Evolutionary conservation across 2,888 invertebrate species (phyloP), one percentile per base, ranked within the genome.

Genomic region (Antheraea yamamai): DNA sequence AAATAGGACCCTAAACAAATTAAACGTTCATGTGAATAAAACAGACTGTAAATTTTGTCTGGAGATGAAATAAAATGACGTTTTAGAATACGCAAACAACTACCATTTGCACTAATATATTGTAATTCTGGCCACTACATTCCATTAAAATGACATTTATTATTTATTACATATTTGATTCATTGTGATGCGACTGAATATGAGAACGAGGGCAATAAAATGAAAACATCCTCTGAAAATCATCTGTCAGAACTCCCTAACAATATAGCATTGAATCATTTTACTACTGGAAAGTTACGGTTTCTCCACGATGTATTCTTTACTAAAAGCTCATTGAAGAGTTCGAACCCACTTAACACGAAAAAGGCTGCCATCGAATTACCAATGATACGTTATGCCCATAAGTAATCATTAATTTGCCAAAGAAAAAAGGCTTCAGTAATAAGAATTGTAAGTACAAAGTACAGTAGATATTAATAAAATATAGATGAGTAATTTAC

Each of bases 1-100:
- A 78, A 81, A 81, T 78, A 79, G 75, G 74, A 71, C 73, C 72
- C 76, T 76, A 76, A 76, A 73, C 77, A 78, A 77, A 79, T 79
- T 64, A 70, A 78, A 30, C 77, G 72, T 74, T 76, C 20, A 20
- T 55, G 72, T 23, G 71, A 75, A 78, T 76, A 78, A 79, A 77
- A 76, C 75, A 66, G 47, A 47, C 6, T 66, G 47, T 66, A 14
- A 70, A 68, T 76, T 77, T 76, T 78, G 30, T 6, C 16, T 66
- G 6, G 64, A 26, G 26, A 16, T 66, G 0, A 66, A 30, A 30
- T 66, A 66, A 66, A 26, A 66, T 23, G 64, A 2, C 26, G 10
- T 64, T 64, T 26, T 26, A 66, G 16, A 30, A 26, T n/a, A 58
- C 14, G 12, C 23, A 23, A 61, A 61, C 23, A 23, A 20, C n/a